These are phyloP conservation scores for Siderastrea siderea DNA, from an alignment of 92 coral and sea anemone genomes.

Conservation along the genomic window DNA sequence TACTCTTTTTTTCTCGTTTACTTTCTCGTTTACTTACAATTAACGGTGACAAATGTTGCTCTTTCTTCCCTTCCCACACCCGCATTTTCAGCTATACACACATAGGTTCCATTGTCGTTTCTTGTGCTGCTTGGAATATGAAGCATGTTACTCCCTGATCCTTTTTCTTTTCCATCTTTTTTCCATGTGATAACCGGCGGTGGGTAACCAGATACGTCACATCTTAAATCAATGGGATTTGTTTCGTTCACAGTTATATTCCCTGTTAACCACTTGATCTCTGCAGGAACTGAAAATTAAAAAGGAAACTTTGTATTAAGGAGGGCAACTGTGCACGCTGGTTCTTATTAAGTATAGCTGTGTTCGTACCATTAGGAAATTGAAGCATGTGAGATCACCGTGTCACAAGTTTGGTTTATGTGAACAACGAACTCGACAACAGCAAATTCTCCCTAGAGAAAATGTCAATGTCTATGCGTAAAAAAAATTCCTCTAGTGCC, in stretches of 20 bases:
- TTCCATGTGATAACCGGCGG: not conserved
- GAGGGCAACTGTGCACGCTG: too few relatives aligned
- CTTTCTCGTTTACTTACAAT: not conserved
- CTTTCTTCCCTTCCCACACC: not conserved
- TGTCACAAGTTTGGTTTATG: too few relatives aligned
- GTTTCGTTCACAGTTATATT: conserved; percentile 1
- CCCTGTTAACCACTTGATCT: not conserved
- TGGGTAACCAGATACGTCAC: conserved; percentile 6
- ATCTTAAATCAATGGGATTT: not conserved
- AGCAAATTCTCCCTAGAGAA: too few relatives aligned
- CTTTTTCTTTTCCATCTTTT: not conserved
- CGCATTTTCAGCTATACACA: not conserved
- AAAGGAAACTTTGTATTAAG: too few relatives aligned
- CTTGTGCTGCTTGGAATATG: not conserved
- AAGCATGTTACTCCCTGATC: not conserved
- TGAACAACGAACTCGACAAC: too few relatives aligned
- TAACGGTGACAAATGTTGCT: not conserved
- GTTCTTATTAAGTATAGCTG: too few relatives aligned
- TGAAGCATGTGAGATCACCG: too few relatives aligned
- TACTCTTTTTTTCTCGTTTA: too few relatives aligned
- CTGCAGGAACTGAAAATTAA: not conserved
- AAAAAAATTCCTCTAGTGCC: too few relatives aligned
- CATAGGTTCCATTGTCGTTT: not conserved
- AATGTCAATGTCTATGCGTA: too few relatives aligned
- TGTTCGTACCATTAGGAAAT: too few relatives aligned